Evolutionary conservation across 2,888 invertebrate species (phyloP), one percentile per base, ranked within the genome.

Genomic region (Lasioglossum figueresi): DNA sequence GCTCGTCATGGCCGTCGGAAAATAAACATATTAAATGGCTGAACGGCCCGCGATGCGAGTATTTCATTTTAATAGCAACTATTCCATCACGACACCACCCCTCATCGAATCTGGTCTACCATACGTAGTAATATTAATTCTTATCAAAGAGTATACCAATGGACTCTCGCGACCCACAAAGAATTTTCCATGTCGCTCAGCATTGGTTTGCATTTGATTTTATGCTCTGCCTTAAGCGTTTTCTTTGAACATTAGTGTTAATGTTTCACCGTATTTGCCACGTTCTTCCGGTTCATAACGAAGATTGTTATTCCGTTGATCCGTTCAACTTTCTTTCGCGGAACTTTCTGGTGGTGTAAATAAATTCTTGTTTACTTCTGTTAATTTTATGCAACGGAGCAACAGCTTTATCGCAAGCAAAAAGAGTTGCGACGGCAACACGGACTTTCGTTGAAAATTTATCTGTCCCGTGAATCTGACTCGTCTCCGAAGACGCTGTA

Each of bases 21-120:
- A 63, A 83, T 75, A 79, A 76, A 79, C 79, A 70, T 75, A 71
- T 75, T 63, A 76, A 75, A 76, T 37, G 56, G 63, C 48, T 59
- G 75, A 56, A 70, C 48, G 16, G 66, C 27, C 48, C 12, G 56
- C 56, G 48, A 12, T 48, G 59, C 16, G 59, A n/a, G 27, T 75
- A 59, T 79, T 82, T 75, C 70, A 75, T 75, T 82, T 79, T 75
- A 79, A 79, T 75, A 34, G 34, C 45, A 16, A 45, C 37, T n/a
- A 31, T 59, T 59, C 48, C 23, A 45, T 73, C 43, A 14, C n/a
- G 10, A 10, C 23, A 19, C 12, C 43, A 43, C 0, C 12, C 12
- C 43, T 43, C 14, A 43, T 43, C 43, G 12, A 43, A 3, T 43
- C 43, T 43, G 12, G 12, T 43, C 43, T 43, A 43, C 43, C 43